Evolutionary conservation across 2,113 vertebrate genomes (phyloP), one percentile per base, ranked within the genome.

Genomic region (Eulemur macaco): DNA sequence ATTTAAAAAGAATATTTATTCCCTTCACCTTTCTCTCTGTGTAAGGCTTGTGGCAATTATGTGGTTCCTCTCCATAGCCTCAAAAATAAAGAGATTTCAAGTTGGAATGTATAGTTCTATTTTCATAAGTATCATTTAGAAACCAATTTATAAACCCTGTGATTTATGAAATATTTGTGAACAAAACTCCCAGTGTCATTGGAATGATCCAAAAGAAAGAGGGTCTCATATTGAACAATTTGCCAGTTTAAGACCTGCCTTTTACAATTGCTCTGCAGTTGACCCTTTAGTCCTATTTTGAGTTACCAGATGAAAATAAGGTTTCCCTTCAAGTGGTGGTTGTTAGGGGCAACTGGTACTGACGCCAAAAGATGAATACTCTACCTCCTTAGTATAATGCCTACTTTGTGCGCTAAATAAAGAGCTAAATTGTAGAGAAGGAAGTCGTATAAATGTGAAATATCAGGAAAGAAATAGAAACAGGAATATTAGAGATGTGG

Each of bases 401-500:
- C 97, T 98, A 98, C 98, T 98, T 98, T 98, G 98, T 97, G 98
- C 98, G 98, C 98, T 98, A 98, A 98, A 99, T 98, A 98, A 99
- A 98, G 98, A 98, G 91, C 97, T 98, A 98, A 98, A 98, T 98
- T 99, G 97, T 94, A 98, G 97, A 98, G 97, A 98, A 98, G 94
- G 94, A 97, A 98, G 95, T 94, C 84, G 85, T 88, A 96, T 98
- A 98, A 98, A 98, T 98, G 97, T 96, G 98, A 98, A 98, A 97
- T 98, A 98, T 97, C 94, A 94, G 93, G 95, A 87, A 92, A 98
- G 87, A 7, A 97, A 97, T 63, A 58, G 97, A 98, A n/a, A 0
- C 10, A 95, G 95, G 80, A 97, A 97, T 97, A 95, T 97, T 97
- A 96, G 69, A 91, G 66, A 77, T 50, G 34, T 3, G 71, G 85